Evolutionary conservation across 2,888 invertebrate species (phyloP), one percentile per base, ranked within the genome.

Genomic region (Macroteleia sp.): DNA sequence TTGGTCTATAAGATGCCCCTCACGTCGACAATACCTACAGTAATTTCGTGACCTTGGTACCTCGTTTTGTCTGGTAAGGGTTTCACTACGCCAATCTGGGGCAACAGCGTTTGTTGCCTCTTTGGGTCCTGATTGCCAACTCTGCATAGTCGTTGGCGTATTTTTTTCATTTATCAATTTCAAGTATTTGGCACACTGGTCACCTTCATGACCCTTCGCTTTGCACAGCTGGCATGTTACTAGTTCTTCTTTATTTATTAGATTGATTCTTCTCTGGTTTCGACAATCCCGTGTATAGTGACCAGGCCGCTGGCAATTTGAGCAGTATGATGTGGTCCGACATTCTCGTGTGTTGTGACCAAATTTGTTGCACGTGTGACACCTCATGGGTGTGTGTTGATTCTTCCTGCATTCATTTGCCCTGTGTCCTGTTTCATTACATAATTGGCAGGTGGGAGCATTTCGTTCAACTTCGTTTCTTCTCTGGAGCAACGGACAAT

Each of bases 11-110:
- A n/a, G 19, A 12, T 54, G 54, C 9, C 36, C 36, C 5, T 1
- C 14, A 4, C 10, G 8, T 36, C 36, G 34, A 16, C 54, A 54
- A 12, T 54, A 54, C n/a, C 54, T 17, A 14, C 54, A 30, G 9
- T 8, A 30, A 25, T n/a, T n/a, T n/a, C n/a, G n/a, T n/a, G n/a
- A n/a, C n/a, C n/a, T n/a, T n/a, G n/a, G n/a, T n/a, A n/a, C n/a
- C n/a, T n/a, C n/a, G n/a, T n/a, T n/a, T n/a, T n/a, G n/a, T n/a
- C n/a, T n/a, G n/a, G n/a, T n/a, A n/a, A n/a, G n/a, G n/a, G n/a
- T n/a, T n/a, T n/a, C n/a, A n/a, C n/a, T n/a, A n/a, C n/a, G n/a
- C n/a, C n/a, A n/a, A n/a, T n/a, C n/a, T n/a, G n/a, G n/a, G n/a
- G n/a, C n/a, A n/a, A n/a, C n/a, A n/a, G n/a, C n/a, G n/a, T n/a